phyloP scores from a whole-genome alignment of 37 sponge, comb jelly and placozoan species.

The Eunapius fragilis region DNA sequence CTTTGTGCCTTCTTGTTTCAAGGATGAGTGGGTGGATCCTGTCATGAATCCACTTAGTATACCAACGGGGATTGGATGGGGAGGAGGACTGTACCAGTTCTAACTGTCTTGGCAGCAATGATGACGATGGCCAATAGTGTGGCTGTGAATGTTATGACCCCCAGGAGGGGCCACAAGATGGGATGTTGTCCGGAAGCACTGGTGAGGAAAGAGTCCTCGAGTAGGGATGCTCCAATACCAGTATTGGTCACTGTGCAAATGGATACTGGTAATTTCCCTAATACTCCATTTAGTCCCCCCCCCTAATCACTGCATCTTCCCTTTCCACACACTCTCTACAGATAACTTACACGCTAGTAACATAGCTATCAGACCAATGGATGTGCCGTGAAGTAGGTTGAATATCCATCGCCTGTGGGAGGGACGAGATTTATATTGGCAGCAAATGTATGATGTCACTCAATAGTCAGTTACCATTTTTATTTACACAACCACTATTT shows the following conservation, averaged over 20 bases:
- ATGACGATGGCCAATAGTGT: not conserved
- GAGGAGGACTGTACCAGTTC: not conserved
- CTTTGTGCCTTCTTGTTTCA: slow-evolving; percentile 1
- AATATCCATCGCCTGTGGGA: not conserved
- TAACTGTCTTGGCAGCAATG: not conserved
- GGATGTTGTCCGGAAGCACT: not conserved
- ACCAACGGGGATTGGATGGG: not conserved
- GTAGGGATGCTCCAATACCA: not conserved
- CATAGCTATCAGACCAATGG: not conserved
- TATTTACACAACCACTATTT: too few relatives aligned
- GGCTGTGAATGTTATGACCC: not conserved
- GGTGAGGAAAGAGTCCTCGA: not conserved
- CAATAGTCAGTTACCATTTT: too few relatives aligned
- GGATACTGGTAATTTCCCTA: not conserved
- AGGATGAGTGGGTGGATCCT: not conserved
- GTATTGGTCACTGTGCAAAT: not conserved
- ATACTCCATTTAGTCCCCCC: not conserved
- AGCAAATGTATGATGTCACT: too few relatives aligned
- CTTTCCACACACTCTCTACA: not conserved
- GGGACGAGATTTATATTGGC: too few relatives aligned
- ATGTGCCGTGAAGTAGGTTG: not conserved
- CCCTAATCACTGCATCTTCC: not conserved
- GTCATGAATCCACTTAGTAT: not conserved
- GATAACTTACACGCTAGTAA: not conserved
- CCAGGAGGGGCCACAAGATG: not conserved